Conservation (phyloP, 2,888 invertebrate species). For the Eilema depressum region DNA sequence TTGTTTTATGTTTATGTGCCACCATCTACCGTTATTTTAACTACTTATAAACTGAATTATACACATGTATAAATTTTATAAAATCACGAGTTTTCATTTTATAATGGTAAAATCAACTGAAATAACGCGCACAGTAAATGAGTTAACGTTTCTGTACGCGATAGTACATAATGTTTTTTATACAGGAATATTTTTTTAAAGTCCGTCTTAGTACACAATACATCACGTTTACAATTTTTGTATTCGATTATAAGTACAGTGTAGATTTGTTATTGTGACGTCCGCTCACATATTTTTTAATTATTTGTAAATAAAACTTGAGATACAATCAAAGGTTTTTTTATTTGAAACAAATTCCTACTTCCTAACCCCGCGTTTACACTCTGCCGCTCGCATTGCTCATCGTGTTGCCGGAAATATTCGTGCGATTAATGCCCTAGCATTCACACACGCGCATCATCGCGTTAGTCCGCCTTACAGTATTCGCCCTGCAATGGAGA, state of each 20-base stretch:
- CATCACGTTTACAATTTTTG: slow-evolving; percentile 49
- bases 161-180: slow-evolving; percentile 32
- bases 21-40: slow-evolving; percentile 18
- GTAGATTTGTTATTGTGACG: slow-evolving; percentile 73
- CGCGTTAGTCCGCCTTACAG: too few species aligned
- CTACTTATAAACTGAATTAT: not conserved
- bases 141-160: slow-evolving; percentile 31
- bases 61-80: not conserved
- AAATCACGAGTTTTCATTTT: slow-evolving; percentile 17
- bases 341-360: not conserved
- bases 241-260: slow-evolving; percentile 52
- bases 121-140: slow-evolving; percentile 26
- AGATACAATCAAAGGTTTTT: slow-evolving; percentile 47
- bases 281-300: slow-evolving; percentile 71
- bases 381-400: too few species aligned
- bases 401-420: too few species aligned
- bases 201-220: slow-evolving; percentile 41
- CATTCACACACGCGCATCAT: too few species aligned
- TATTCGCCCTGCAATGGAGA: too few species aligned
- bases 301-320: slow-evolving; percentile 78
- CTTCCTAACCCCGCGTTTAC: too few species aligned
- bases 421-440: too few species aligned
- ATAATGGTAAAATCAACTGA: slow-evolving; percentile 16
- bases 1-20: slow-evolving; percentile 19
- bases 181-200: slow-evolving; percentile 37